A percentile compares a stretch with the other conserved stretches of the same genome.
phyloP scores from a whole-genome alignment of 2,888 invertebrate genomes.

The Heliconius cydno region DNA sequence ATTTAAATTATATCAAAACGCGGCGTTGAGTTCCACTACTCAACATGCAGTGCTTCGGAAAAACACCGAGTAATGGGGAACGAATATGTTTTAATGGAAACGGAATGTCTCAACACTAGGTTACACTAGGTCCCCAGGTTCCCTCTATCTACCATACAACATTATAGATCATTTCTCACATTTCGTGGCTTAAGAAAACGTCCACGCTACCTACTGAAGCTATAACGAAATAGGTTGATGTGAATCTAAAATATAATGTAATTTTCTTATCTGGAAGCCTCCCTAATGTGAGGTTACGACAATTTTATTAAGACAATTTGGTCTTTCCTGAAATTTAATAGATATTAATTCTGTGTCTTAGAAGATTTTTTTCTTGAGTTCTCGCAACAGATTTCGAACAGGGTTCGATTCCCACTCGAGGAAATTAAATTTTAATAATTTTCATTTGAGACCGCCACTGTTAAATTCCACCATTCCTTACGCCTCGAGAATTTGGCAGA shows the following conservation, averaged over 20 bases:
- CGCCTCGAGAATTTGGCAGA: background rate
- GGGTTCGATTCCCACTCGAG: background rate
- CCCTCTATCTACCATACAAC: background rate
- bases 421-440: background rate
- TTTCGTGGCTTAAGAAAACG: slow-evolving; percentile 16
- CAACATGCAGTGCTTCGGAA: no score
- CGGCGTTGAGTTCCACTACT: no score
- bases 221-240: slow-evolving; percentile 26
- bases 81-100: no score
- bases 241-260: slow-evolving; percentile 25
- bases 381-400: no score
- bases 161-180: background rate
- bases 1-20: no score
- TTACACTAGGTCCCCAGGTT: no score
- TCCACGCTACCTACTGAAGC: slow-evolving; percentile 14
- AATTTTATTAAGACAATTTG: slow-evolving; percentile 22
- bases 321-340: slow-evolving; percentile 4
- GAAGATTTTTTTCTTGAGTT: background rate
- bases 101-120: no score
- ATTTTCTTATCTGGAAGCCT: slow-evolving; percentile 25
- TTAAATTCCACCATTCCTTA: background rate
- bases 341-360: background rate
- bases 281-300: slow-evolving; percentile 14
- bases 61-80: no score
- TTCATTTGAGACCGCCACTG: background rate